Evolutionary conservation across 2,888 invertebrate species (phyloP), one percentile per base, ranked within the genome.

Genomic region (Drosophila parthenogenetica): DNA sequence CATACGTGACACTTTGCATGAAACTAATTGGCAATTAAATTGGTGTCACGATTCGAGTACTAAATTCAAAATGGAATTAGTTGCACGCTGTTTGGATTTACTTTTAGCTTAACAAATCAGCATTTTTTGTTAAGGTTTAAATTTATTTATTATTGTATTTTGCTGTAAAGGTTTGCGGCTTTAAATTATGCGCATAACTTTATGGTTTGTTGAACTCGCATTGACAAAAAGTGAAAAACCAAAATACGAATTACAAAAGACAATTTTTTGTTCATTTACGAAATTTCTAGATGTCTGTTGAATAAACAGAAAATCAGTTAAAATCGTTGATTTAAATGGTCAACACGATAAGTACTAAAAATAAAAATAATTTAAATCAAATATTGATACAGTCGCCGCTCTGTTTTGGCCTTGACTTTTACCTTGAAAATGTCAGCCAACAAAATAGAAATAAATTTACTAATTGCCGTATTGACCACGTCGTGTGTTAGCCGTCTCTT

Each of bases 401-500:
- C 25, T 37, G 59, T 17, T 54, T 42, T 57, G 82, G 69, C 87
- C 89, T 87, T 88, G 87, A 88, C 89, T 88, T 86, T 85, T 71
- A 85, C 89, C 87, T 87, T 76, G 65, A 73, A 58, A 50, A 51
- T 53, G 54, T 50, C 54, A 59, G 54, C 50, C 54, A 55, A 13
- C 43, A 40, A 40, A 37, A 50, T 45, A 39, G n/a, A 62, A 29
- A 60, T 59, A 63, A 55, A 71, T 66, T 50, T 51, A 72, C 72
- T 77, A 81, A 83, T 83, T 86, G 77, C 63, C 75, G 64, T 5
- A 48, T 50, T 57, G 72, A 32, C 54, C 64, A 50, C 49, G 68
- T 61, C 40, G 68, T 37, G 7, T 57, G 25, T 45, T 43, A 49
- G 46, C 32, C 57, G 46, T 57, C 55, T 72, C 29, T 76, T 65